Base-by-base conservation (phyloP, 37 sponge, comb jelly and placozoan species). In the Theonella swinhoei region DNA sequence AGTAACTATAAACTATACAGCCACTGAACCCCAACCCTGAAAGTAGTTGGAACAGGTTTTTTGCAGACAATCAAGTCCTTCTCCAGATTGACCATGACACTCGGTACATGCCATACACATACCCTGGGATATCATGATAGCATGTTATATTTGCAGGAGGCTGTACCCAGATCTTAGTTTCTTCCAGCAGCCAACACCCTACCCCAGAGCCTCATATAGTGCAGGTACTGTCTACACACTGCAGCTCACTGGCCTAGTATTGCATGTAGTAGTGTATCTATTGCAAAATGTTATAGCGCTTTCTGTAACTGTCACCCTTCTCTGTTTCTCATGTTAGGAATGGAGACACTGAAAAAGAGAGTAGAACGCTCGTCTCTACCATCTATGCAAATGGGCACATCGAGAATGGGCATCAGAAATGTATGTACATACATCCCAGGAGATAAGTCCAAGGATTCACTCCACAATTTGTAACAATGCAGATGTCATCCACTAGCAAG, bases 91-190 rank as follows among this genome's bases (percentile, higher is more conserved):
- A 98, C 70, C 89, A 92, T 35, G 98, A 98, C 80, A 72, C 88
- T 7, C 36, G 90, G 80, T 87, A 19, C n/a, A 34, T 54, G 31
- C 54, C 54, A 47, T 7, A 17, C 54, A 47, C 54, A 17, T 14
- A 17, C 11, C 14, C 11, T 47, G 54, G 14, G 54, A 47, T 7
- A 17, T 7, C 7, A 47, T 14, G 7, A 47, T 47, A 14, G 11
- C 14, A 7, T 47, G 11, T 14, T 14, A 47, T 47, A 14, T 47
- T 7, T 14, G 1, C 33, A 85, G 95, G 26, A 61, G 98, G 11
- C 76, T 98, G 26, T 95, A 90, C 75, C 98, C 98, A 23, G 98
- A 95, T 20, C 88, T 98, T 35, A 87, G 91, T 42, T 98, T 98
- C 92, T 95, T 98, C 75, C 98, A 98, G 67, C 93, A 87, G 42